A percentile compares a stretch with the other conserved stretches of the same genome.
phyloP scores from a whole-genome alignment of 2,113 vertebrate species.

The Trinectes maculatus region DNA sequence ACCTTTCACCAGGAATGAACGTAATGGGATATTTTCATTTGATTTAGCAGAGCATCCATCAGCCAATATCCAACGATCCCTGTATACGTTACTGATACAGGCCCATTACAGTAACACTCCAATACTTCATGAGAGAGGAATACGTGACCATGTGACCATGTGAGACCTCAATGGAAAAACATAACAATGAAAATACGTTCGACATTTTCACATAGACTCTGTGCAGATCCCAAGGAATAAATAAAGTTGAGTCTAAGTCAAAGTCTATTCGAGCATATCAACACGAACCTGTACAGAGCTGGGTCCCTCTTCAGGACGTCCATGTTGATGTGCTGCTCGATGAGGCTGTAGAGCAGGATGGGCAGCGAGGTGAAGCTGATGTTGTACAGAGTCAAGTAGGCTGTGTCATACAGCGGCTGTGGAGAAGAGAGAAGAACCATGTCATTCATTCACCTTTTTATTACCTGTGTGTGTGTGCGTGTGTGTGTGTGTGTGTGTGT shows the following conservation, averaged over 20 bases:
- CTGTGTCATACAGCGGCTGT: constrained; percentile 96
- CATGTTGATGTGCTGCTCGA: constrained; percentile 93
- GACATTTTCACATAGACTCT: too few species aligned
- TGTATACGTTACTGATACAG: not conserved
- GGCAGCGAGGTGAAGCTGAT: constrained; percentile 99
- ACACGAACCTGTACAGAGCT: constrained; percentile 86
- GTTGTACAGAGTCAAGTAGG: constrained; percentile 98
- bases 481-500: not conserved
- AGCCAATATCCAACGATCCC: not conserved
- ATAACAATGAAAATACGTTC: too few species aligned
- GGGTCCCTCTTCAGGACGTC: constrained; percentile 94
- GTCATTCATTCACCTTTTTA: not conserved
- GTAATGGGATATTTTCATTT: constrained; percentile 24
- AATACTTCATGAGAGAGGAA: too few species aligned
- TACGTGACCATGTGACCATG: too few species aligned
- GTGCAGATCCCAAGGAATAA: too few species aligned
- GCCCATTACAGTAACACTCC: too few species aligned
- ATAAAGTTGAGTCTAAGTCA: not conserved
- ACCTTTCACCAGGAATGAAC: constrained; percentile 7
- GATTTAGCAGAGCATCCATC: not conserved
- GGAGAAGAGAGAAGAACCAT: not conserved
- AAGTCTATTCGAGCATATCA: not conserved
- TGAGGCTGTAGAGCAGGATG: constrained; percentile 94
- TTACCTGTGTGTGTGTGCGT: not conserved
- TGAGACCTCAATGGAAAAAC: too few species aligned